Base-by-base conservation (phyloP, 1,140 invertebrate species). In the Drosophila murphyi region DNA sequence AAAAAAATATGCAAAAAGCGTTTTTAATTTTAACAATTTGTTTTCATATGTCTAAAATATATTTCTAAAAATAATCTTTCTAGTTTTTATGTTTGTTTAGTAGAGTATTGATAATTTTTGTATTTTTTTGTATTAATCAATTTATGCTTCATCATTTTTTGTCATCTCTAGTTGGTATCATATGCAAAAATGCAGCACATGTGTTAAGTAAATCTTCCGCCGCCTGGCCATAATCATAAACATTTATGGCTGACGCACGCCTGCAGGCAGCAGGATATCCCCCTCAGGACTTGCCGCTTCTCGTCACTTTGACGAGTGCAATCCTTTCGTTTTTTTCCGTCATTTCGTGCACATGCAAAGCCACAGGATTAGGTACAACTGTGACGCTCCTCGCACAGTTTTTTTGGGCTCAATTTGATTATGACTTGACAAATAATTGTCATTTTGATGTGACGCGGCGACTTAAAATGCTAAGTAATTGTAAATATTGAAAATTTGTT, bases 361-460 rank as follows among this genome's bases (percentile, higher is more conserved):
- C 83, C 83, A 72, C 83, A 88, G 83, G 83, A 83, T 88, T 89
- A 89, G 77, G 72, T 72, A 85, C 85, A 89, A 89, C 85, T 89
- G 85, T 89, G 85, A 69, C 76, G 65, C 73, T 76, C 50, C 52
- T 43, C 63, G 69, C 62, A 63, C 72, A 50, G 37, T 41, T 62
- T 41, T 59, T 39, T 45, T 61, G 68, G 64, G 78, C 72, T 78
- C 82, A 89, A 89, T 89, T 89, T 89, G 85, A 81, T 89, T 85
- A 85, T 89, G 85, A 89, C 86, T 89, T 89, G 85, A 89, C 85
- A 89, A 89, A 89, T 89, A 89, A 89, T 89, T 89, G 85, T 89
- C 85, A 85, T 81, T 78, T 78, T 85, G 81, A 89, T 89, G 85
- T 89, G 86, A 89, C 60, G 80, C 74, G 71, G 61, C 80, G 85